Evolutionary conservation across 2,888 invertebrate species (phyloP).

Genomic region (Strigamia transsilvanica): DNA sequence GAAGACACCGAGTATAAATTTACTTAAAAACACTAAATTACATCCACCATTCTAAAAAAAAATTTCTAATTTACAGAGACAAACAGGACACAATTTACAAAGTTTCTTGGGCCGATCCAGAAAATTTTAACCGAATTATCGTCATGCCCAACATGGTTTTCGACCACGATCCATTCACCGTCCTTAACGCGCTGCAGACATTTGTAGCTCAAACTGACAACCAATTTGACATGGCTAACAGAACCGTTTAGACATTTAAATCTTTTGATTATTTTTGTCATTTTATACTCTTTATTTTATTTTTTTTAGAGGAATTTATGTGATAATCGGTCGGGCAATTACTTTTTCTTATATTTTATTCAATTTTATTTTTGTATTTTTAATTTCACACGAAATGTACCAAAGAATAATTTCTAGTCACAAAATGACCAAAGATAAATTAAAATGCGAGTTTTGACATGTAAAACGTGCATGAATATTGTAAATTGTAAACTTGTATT

Average conservation of each 20-base stretch:
- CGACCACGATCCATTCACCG: conserved; percentile 85
- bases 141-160: conserved; percentile 86
- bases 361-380: background rate
- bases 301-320: background rate
- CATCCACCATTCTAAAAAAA: too few species aligned
- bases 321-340: too few species aligned
- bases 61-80: background rate
- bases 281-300: background rate
- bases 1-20: background rate
- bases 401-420: background rate
- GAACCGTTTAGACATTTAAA: background rate
- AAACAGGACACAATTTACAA: conserved; percentile 66
- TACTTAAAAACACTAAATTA: background rate
- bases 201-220: conserved; percentile 60
- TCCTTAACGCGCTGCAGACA: conserved; percentile 73
- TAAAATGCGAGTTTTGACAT: too few species aligned
- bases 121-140: conserved; percentile 81
- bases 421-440: too few species aligned
- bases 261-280: background rate
- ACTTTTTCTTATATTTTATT: too few species aligned
- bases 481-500: background rate
- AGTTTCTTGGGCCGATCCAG: conserved; percentile 81
- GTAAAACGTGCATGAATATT: background rate
- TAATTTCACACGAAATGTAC: background rate
- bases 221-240: background rate